These are phyloP conservation scores for Aphelocoma coerulescens DNA, from an alignment of 2,113 vertebrate genomes.

Conservation along the genomic window DNA sequence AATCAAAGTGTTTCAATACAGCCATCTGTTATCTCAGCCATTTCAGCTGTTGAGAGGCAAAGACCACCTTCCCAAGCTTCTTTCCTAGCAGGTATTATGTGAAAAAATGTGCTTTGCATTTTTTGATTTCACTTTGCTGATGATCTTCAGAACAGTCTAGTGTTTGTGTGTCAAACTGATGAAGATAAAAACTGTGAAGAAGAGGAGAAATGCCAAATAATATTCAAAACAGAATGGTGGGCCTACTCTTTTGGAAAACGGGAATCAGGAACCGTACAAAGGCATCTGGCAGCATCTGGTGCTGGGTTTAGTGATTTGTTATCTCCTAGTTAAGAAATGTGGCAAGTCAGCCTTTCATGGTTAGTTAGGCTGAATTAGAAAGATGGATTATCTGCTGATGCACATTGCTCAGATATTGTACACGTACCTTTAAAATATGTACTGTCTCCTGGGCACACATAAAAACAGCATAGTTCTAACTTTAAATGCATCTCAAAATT, in stretches of 20 bases:
- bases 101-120: background rate
- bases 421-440: background rate
- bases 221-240: background rate
- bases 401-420: background rate
- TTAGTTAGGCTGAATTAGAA: background rate
- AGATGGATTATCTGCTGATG: background rate
- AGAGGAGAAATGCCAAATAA: background rate
- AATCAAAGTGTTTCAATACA: background rate
- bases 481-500: background rate
- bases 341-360: background rate
- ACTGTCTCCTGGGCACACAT: background rate
- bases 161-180: background rate
- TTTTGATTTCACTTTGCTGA: background rate
- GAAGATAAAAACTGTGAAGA: background rate
- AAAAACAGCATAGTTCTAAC: background rate
- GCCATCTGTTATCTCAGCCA: background rate
- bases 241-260: background rate
- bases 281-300: background rate
- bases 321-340: background rate
- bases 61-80: background rate
- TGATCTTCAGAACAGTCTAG: background rate
- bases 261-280: background rate
- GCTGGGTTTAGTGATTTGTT: background rate
- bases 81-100: background rate
- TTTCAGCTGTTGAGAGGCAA: background rate